A percentile compares a stretch with the other conserved stretches of the same genome.
These are phyloP conservation scores for Gastrophryne carolinensis DNA, from an alignment of 2,797 vertebrate genomes.

Conservation along the genomic window DNA sequence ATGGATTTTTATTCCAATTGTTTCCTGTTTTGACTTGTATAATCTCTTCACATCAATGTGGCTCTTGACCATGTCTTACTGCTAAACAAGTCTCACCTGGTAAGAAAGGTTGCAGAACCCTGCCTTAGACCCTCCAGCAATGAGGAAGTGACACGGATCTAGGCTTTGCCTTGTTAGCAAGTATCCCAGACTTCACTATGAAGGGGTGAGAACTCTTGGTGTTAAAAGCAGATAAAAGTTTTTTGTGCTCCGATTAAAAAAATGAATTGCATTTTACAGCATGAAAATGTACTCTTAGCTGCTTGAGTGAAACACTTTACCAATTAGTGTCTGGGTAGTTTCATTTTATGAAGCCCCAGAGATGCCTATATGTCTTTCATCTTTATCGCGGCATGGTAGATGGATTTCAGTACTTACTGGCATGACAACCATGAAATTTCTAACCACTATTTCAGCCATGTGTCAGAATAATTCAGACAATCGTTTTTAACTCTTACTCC, in stretches of 20 bases:
- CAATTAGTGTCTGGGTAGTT: slow-evolving; percentile 45
- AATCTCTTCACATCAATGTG: too few species aligned
- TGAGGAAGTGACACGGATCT: too few species aligned
- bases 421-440: slow-evolving; percentile 40
- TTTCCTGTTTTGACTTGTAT: too few species aligned
- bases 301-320: slow-evolving; percentile 40
- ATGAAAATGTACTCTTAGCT: slow-evolving; percentile 45
- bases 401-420: slow-evolving; percentile 42
- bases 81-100: too few species aligned
- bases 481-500: slow-evolving; percentile 27
- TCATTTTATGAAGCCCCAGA: slow-evolving; percentile 46
- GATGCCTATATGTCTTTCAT: slow-evolving; percentile 44
- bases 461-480: slow-evolving; percentile 30
- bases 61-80: too few species aligned
- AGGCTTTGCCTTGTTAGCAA: background rate
- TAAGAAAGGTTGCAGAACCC: too few species aligned
- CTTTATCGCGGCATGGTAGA: slow-evolving; percentile 37
- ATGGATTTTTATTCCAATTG: too few species aligned
- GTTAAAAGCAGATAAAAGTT: slow-evolving; percentile 30
- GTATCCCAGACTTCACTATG: slow-evolving; percentile 20
- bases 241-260: slow-evolving; percentile 26
- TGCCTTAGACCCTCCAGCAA: too few species aligned
- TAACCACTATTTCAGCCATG: slow-evolving; percentile 20
- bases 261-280: slow-evolving; percentile 35
- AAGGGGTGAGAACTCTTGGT: slow-evolving; percentile 1